These are phyloP conservation scores for Tragelaphus strepsiceros DNA, from an alignment of 2,113 vertebrate genomes.

Conservation along the genomic window DNA sequence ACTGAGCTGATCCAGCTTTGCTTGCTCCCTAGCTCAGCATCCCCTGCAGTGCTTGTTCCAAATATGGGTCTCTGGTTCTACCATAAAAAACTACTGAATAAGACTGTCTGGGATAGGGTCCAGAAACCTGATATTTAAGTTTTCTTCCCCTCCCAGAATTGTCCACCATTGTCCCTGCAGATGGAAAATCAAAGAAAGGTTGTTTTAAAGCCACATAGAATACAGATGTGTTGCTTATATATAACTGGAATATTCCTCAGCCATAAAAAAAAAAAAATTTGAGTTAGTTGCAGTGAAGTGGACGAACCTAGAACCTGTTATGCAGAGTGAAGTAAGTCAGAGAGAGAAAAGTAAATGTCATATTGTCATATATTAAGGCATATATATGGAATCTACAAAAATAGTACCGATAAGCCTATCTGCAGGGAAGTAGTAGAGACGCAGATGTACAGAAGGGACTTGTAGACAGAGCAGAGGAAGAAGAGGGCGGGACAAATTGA, in stretches of 20 bases:
- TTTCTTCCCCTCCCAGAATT: background rate
- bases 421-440: background rate
- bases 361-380: background rate
- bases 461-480: background rate
- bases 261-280: background rate
- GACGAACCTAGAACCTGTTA: background rate
- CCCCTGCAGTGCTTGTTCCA: background rate
- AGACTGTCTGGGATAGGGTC: background rate
- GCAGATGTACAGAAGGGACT: background rate
- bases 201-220: background rate
- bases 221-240: background rate
- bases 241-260: background rate
- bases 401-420: background rate
- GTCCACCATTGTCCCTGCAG: background rate
- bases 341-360: background rate
- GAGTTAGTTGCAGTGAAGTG: background rate
- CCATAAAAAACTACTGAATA: background rate
- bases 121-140: background rate
- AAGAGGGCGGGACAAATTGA: background rate
- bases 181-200: background rate
- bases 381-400: background rate
- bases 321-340: background rate
- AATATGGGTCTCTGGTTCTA: background rate
- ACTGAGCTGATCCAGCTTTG: background rate
- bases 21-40: background rate